Base-by-base conservation (phyloP, 1,140 invertebrate species). In the Formica selysi region DNA sequence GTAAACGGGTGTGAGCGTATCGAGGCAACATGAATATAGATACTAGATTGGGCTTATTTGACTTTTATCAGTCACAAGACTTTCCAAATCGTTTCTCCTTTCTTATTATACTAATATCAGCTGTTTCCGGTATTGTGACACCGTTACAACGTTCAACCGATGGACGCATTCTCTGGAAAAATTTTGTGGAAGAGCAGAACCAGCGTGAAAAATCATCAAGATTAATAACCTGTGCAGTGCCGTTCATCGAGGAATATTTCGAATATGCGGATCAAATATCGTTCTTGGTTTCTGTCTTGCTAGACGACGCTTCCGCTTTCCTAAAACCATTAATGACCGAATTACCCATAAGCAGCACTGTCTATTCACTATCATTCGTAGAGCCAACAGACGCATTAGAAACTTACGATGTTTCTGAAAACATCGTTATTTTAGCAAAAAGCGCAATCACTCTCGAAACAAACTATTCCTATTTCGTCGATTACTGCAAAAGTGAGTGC, bases 401-500 rank as follows among this genome's bases (percentile, higher is more conserved):
- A 8, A 19, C 48, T 19, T 68, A 79, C 8, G 29, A 67, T 13
- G 76, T 0, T 19, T 41, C 48, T 64, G 16, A 26, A 10, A 91
- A 89, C 65, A 74, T 85, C 1, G 2, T 95, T 6, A 61, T 95
- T 29, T 13, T 94, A 11, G 29, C 89, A 6, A 64, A 91, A 7
- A 88, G 90, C 57, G 74, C 85, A 19, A 22, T 51, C 0, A 71
- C 26, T 22, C 44, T 94, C 11, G 13, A 85, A 0, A 86, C 86
- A 3, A 61, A 51, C 0, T n/a, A 41, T 0, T 38, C 48, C 0
- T 61, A 87, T 29, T 59, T 90, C 0, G 1, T 89, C 0, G 26
- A 92, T 10, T 36, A 93, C 6, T 94, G 93, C 71, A 87, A 86
- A 11, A 19, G 67, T 3, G 90, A 89, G 0, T 94, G 94, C 73